Base-by-base conservation (phyloP, 2,888 invertebrate genomes). In the Drosophila glabriapex region DNA sequence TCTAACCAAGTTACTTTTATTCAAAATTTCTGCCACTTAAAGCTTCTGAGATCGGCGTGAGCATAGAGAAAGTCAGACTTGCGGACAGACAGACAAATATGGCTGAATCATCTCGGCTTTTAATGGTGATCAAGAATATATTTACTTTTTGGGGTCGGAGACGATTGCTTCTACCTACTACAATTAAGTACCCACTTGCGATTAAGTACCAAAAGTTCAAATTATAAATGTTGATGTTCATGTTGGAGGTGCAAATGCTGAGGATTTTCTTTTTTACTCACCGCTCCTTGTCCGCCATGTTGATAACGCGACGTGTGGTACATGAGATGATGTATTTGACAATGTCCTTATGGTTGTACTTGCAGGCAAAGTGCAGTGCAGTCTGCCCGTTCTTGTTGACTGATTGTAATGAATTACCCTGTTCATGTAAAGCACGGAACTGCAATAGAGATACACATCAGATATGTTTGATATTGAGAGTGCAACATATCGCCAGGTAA, bases 261-360 rank as follows among this genome's bases (percentile, higher is more conserved):
- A n/a, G n/a, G n/a, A 25, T 16, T 16, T 52, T 37, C 4, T 3
- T 12, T 3, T 31, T n/a, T 39, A 86, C 95, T 95, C 94, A 97
- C 97, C 95, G 95, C 92, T 96, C 97, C 92, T 96, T 96, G 92
- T 98, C 98, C 73, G 96, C 95, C 95, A 98, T 96, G 93, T 98
- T 97, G 73, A 98, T 94, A 73, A 98, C 95, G 54, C 96, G 95
- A 63, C 96, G 95, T 14, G 98, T 97, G 29, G 97, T 97, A 93
- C 96, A 96, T 65, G 97, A 96, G 75, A 98, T 96, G 80, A 98
- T 95, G 93, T 97, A 98, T 93, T 97, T 96, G 71, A 98, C 96
- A 82, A 98, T 96, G 91, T 98, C 97, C 92, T 97, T 97, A 94
- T 98, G 96, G 56, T 98, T 98, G 92, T 97, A 96, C 76, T 97